phyloP scores from a whole-genome alignment of 2,113 vertebrate species.

The Psittacula cyanocephala region DNA sequence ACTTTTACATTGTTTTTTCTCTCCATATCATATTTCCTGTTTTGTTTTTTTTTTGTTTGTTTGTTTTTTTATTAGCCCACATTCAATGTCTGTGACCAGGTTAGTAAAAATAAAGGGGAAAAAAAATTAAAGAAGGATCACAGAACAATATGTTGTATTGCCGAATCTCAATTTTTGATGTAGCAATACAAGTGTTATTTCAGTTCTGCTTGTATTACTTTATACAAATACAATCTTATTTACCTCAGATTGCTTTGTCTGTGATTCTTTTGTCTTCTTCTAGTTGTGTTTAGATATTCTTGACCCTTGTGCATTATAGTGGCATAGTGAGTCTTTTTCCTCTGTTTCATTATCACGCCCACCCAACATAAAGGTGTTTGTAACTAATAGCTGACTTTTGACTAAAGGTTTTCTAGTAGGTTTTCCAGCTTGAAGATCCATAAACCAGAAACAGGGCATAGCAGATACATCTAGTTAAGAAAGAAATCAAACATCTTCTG shows the following conservation, averaged over 20 bases:
- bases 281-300: slow-evolving; percentile 73
- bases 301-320: slow-evolving; percentile 63
- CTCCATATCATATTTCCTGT: slow-evolving; percentile 94
- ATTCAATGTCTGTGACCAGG: slow-evolving; percentile 99
- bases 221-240: slow-evolving; percentile 10
- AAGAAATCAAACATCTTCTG: background rate
- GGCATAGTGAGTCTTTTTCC: slow-evolving; percentile 67
- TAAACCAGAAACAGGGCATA: background rate
- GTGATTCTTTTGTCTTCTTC: slow-evolving; percentile 79
- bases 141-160: slow-evolving; percentile 77
- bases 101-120: slow-evolving; percentile 86
- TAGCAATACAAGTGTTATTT: slow-evolving; percentile 40
- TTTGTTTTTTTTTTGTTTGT: slow-evolving; percentile 87
- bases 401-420: background rate
- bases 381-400: slow-evolving; percentile 35
- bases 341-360: slow-evolving; percentile 60
- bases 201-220: slow-evolving; percentile 47
- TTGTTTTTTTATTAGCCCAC: slow-evolving; percentile 96
- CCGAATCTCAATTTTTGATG: slow-evolving; percentile 43
- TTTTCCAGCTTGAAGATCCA: background rate
- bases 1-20: slow-evolving; percentile 85
- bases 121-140: slow-evolving; percentile 76
- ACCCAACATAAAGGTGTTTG: slow-evolving; percentile 63
- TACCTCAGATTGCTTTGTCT: slow-evolving; percentile 67
- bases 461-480: background rate